Percentiles rank a stretch among this genome's conserved stretches.
Conservation (phyloP, 2,888 invertebrate genomes). For the Drosophila leonis region DNA sequence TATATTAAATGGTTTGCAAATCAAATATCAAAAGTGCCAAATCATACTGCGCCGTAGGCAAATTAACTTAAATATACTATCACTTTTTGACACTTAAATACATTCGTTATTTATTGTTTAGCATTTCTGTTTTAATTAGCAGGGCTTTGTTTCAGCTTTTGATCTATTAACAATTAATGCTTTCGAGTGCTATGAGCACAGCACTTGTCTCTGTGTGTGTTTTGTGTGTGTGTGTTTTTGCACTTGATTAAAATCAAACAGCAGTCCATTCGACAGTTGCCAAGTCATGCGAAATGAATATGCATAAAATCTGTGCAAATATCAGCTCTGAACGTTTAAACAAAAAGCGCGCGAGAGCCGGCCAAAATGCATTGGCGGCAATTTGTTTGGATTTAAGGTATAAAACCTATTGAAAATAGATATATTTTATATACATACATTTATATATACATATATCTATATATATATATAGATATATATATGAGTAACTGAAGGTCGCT, state of each 20-base stretch:
- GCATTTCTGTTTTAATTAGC: constrained; percentile 66
- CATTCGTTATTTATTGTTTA: constrained; percentile 51
- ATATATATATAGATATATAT: not conserved
- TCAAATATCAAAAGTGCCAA: constrained; percentile 25
- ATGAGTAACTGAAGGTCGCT: constrained; percentile 71
- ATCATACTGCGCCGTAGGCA: constrained; percentile 27
- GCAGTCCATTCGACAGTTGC: constrained; percentile 48
- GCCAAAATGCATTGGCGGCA: constrained; percentile 62
- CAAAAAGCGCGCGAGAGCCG: constrained; percentile 40
- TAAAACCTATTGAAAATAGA: constrained; percentile 38
- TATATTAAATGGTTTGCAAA: constrained; percentile 15
- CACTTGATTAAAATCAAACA: constrained; percentile 46
- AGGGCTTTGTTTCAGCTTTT: constrained; percentile 58
- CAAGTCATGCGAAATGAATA: constrained; percentile 69
- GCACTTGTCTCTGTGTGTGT: constrained; percentile 14
- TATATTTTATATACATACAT: not conserved
- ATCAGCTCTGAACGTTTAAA: constrained; percentile 43
- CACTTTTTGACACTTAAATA: constrained; percentile 43
- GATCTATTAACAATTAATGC: constrained; percentile 49
- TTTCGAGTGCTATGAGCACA: constrained; percentile 27
- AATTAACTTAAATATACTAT: constrained; percentile 43
- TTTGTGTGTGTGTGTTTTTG: constrained; percentile 5
- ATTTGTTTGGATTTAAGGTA: constrained; percentile 60
- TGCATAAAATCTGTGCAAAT: constrained; percentile 72
- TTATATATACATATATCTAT: constrained; percentile 10